A percentile compares a stretch with the other conserved stretches of the same genome.
These are phyloP conservation scores for Drosophila teissieri DNA, from an alignment of 1,140 invertebrate genomes.

Conservation along the genomic window DNA sequence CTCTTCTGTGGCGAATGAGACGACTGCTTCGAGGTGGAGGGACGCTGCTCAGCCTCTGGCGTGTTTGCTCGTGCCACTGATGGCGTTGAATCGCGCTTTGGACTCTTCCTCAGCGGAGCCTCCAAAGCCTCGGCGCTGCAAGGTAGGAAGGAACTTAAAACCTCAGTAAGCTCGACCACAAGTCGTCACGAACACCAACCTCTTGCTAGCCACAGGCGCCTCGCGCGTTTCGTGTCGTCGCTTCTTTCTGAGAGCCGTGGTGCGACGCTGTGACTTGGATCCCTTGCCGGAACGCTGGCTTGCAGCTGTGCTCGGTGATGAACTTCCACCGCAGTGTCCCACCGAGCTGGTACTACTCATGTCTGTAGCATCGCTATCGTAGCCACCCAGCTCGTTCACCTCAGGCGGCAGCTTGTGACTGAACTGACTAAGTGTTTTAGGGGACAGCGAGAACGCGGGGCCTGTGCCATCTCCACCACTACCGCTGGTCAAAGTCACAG, in stretches of 20 bases:
- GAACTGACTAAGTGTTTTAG: constrained; percentile 66
- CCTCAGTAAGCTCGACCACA: not conserved
- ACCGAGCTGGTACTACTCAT: constrained; percentile 83
- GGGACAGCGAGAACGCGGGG: constrained; percentile 46
- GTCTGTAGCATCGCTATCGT: constrained; percentile 81
- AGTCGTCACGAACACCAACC: constrained; percentile 23
- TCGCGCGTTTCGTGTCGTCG: constrained; percentile 71
- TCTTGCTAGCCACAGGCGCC: constrained; percentile 21
- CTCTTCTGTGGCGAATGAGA: constrained; percentile 67
- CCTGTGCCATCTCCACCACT: constrained; percentile 28
- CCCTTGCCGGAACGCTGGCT: constrained; percentile 53
- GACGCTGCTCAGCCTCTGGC: constrained; percentile 71
- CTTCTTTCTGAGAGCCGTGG: constrained; percentile 65
- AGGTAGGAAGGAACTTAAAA: not conserved
- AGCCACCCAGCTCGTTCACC: constrained; percentile 59
- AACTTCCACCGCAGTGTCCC: constrained; percentile 59
- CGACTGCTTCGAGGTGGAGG: constrained; percentile 77
- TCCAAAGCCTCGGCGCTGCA: constrained; percentile 53
- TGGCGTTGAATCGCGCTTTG: constrained; percentile 56
- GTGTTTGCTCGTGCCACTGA: constrained; percentile 55
- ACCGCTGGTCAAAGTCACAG: constrained; percentile 34
- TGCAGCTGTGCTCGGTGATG: constrained; percentile 54
- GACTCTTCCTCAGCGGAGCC: constrained; percentile 61
- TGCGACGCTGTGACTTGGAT: constrained; percentile 56
- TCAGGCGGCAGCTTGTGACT: constrained; percentile 63